Percentiles rank a stretch among this genome's conserved stretches.
Conservation (phyloP, 1,140 invertebrate species). For the Penaeus vannamei region DNA sequence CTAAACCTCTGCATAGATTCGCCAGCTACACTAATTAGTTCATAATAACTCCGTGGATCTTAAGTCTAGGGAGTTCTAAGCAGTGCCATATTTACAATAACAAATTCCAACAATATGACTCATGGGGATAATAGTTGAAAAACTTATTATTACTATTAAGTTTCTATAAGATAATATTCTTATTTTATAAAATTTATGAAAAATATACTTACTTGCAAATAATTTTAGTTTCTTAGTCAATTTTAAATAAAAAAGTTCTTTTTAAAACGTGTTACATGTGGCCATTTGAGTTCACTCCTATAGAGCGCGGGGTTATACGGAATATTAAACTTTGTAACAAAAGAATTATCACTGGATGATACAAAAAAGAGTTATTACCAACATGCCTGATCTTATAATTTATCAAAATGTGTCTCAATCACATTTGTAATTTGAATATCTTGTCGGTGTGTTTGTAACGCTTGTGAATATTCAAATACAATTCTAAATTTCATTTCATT, state of each 20-base stretch:
- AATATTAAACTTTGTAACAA: neutral
- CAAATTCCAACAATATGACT: constrained; percentile 63
- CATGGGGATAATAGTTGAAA: neutral
- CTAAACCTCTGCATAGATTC: constrained; percentile 10
- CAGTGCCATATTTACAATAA: constrained; percentile 62
- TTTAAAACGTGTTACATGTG: neutral
- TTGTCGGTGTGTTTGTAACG: neutral
- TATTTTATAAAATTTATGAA: neutral
- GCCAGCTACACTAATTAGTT: constrained; percentile 6
- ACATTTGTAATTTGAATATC: neutral
- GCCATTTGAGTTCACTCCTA: neutral
- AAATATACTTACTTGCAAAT: neutral
- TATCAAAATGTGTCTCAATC: neutral
- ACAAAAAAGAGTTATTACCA: neutral
- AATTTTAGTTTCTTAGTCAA: neutral
- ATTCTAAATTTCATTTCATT: no score
- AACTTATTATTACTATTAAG: neutral
- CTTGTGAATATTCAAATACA: no score
- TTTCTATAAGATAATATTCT: neutral
- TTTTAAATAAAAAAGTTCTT: neutral
- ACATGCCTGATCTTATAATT: neutral
- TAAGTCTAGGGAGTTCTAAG: constrained; percentile 32
- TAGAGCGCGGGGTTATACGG: constrained; percentile 34
- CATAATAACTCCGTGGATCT: constrained; percentile 37
- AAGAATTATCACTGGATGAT: neutral